A percentile compares a stretch with the other conserved stretches of the same genome.
Conservation (phyloP, 1,140 invertebrate species). For the Bombus confusus region DNA sequence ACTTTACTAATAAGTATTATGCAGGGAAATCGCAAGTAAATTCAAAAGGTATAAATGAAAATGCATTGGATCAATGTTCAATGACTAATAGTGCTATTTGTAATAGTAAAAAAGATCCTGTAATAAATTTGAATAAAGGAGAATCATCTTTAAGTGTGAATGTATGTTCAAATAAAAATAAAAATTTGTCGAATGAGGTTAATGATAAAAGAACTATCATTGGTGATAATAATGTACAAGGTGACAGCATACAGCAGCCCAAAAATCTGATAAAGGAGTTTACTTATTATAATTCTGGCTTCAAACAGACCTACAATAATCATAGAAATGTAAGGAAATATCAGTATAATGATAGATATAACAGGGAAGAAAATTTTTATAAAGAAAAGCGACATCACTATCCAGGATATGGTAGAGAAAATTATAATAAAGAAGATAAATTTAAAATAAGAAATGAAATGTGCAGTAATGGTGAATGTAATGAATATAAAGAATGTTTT, state of each 20-base stretch:
- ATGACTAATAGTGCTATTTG: not conserved
- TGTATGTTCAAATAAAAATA: constrained; percentile 11
- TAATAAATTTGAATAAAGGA: constrained; percentile 11
- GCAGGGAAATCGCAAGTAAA: constrained; percentile 30
- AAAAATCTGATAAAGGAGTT: constrained; percentile 19
- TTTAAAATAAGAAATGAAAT: constrained; percentile 58
- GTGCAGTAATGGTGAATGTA: constrained; percentile 44
- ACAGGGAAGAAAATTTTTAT: constrained; percentile 57
- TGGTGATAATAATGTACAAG: constrained; percentile 46
- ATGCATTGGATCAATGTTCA: no score
- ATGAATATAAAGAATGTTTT: constrained; percentile 53
- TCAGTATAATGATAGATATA: constrained; percentile 33
- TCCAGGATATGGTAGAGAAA: constrained; percentile 51
- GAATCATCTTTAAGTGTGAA: constrained; percentile 32
- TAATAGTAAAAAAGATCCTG: constrained; percentile 22
- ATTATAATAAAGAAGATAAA: constrained; percentile 61
- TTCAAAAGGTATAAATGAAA: not conserved
- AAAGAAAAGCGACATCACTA: constrained; percentile 61
- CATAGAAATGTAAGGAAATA: constrained; percentile 45
- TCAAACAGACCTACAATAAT: constrained; percentile 12
- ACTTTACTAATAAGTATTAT: constrained; percentile 56
- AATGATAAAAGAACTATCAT: constrained; percentile 26
- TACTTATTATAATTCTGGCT: constrained; percentile 41
- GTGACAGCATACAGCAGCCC: constrained; percentile 43
- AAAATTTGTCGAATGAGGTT: constrained; percentile 6